phyloP scores from a whole-genome alignment of 2,113 vertebrate species.

The Caranx melampygus region DNA sequence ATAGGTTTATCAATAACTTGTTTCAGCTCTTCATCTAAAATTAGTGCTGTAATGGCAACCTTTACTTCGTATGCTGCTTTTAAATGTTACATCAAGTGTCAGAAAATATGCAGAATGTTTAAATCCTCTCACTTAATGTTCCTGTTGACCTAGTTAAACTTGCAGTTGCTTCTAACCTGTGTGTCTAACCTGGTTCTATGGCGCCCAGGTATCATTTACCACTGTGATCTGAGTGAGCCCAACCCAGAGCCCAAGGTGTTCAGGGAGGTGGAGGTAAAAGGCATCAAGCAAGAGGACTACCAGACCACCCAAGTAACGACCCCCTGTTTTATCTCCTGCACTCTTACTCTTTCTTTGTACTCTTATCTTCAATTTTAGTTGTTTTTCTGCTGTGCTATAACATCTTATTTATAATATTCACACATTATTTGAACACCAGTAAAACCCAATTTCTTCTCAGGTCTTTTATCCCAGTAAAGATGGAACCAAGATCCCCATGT shows the following conservation, averaged over 20 bases:
- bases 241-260: constrained; percentile 79
- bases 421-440: neutral
- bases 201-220: constrained; percentile 82
- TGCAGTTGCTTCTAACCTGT: neutral
- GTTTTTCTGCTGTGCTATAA: neutral
- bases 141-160: neutral
- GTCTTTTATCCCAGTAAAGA: constrained; percentile 85
- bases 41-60: no score
- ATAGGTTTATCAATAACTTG: no score
- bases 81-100: no score
- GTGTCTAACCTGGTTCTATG: neutral
- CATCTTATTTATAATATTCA: neutral
- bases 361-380: neutral
- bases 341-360: neutral
- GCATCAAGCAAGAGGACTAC: constrained; percentile 78
- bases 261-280: constrained; percentile 82
- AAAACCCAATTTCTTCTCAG: constrained; percentile 44
- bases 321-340: neutral
- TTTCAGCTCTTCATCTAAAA: no score
- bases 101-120: no score
- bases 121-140: no score
- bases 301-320: constrained; percentile 80
- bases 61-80: no score
- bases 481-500: constrained; percentile 85
- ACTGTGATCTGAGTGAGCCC: constrained; percentile 79